Conservation (phyloP, 2,797 vertebrate species). For the Brachyrhaphis roseni region DNA sequence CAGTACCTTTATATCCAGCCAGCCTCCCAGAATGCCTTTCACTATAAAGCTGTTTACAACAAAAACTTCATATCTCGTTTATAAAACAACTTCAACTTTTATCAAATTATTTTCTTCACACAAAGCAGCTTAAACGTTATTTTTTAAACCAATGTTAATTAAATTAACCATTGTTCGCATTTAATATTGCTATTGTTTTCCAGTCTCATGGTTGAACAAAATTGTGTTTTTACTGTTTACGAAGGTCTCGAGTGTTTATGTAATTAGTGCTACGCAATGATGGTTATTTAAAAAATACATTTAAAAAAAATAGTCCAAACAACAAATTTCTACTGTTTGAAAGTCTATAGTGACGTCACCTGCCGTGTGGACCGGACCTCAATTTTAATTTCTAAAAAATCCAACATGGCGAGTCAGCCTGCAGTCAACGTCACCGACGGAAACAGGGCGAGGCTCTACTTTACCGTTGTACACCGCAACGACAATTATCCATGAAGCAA, state of each 20-base stretch:
- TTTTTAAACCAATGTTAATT: background rate
- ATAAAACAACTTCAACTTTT: background rate
- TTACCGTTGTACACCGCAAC: background rate
- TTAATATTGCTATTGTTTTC: background rate
- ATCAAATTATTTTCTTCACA: background rate
- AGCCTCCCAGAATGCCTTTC: background rate
- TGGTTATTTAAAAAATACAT: background rate
- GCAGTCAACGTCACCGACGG: slow-evolving; percentile 2
- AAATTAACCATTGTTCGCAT: background rate
- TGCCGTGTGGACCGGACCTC: background rate
- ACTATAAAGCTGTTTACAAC: background rate
- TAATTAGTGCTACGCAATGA: background rate
- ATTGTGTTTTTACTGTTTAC: background rate
- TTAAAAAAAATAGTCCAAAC: background rate
- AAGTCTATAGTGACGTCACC: background rate
- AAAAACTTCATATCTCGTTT: background rate
- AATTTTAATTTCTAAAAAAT: background rate
- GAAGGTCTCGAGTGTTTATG: background rate
- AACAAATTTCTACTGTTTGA: background rate
- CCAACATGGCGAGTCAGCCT: slow-evolving; percentile 10
- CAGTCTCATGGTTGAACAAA: background rate
- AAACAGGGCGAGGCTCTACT: slow-evolving; percentile 18
- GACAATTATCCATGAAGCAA: background rate
- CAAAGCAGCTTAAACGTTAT: background rate
- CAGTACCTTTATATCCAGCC: background rate